Evolutionary conservation across 2,113 vertebrate species (phyloP), one percentile per base, ranked within the genome.

Genomic region (Halichoeres trimaculatus): DNA sequence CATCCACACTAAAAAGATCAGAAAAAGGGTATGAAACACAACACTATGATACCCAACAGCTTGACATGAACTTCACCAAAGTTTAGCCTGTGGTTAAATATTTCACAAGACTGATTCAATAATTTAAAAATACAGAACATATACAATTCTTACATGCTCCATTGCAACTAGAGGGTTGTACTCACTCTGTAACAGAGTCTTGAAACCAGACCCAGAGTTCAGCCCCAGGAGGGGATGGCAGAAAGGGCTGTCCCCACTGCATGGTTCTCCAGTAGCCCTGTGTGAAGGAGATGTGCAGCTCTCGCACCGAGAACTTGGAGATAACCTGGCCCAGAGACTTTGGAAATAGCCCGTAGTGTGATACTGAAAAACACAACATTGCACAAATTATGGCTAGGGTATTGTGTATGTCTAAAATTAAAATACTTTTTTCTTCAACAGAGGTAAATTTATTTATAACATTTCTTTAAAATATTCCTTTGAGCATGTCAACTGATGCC

Each of bases 121-220:
- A 20, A 20, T 20, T 30, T 17, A 45, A 12, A 1, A 30, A 19
- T 8, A 22, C 2, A 34, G 10, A 22, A 19, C n/a, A 45, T 22
- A 17, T 22, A 24, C 53, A n/a, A 17, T 5, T 6, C 17, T 57
- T 35, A 41, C 10, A 12, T 24, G 34, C 11, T 51, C 34, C 38
- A 8, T 12, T 3, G n/a, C 30, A 48, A 80, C 2, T 51, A 55
- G 53, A 64, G 47, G 56, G 61, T 41, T 8, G 11, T 56, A 97
- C 98, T 95, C 88, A 98, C 97, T 98, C 95, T 0, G 92, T 90
- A 30, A 99, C 95, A 0, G 94, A 93, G 83, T 97, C 93, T 90
- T 99, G 96, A 86, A 99, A 99, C 97, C 97, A 99, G 70, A 96
- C 97, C 97, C 98, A 99, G 43, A 94, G 92, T 56, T 94, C 93